These are phyloP conservation scores for Danio albolineatus DNA, from an alignment of 2,797 vertebrate species.

Conservation along the genomic window DNA sequence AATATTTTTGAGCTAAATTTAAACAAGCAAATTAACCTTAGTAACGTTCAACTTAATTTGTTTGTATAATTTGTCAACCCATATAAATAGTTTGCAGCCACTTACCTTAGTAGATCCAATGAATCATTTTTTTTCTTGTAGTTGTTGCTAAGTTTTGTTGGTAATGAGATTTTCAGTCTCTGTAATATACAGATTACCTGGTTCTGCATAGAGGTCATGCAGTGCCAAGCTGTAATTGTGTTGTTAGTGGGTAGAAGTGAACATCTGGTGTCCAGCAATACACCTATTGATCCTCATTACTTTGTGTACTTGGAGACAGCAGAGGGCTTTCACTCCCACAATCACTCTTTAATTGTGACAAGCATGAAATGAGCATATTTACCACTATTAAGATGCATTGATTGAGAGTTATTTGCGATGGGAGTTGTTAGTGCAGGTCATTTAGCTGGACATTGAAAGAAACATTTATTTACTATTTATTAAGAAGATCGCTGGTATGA, in stretches of 20 bases:
- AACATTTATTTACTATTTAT: slow-evolving; percentile 15
- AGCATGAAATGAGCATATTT: slow-evolving; percentile 72
- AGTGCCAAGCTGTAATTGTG: slow-evolving; percentile 29
- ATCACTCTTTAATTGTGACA: slow-evolving; percentile 79
- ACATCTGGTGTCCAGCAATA: slow-evolving; percentile 81
- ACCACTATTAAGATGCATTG: slow-evolving; percentile 74
- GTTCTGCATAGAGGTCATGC: slow-evolving; percentile 13
- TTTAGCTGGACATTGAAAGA: slow-evolving; percentile 63
- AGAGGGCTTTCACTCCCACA: slow-evolving; percentile 81
- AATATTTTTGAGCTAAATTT: no score
- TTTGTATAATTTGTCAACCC: no score
- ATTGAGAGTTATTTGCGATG: slow-evolving; percentile 58
- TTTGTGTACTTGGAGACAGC: slow-evolving; percentile 69
- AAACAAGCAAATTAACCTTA: no score
- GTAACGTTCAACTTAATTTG: no score
- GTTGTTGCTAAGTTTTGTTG: not conserved
- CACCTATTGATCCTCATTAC: slow-evolving; percentile 84
- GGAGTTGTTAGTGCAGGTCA: slow-evolving; percentile 46
- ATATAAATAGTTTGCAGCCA: no score
- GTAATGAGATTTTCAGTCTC: slow-evolving; percentile 2
- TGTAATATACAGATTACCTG: not conserved
- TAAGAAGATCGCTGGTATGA: not conserved
- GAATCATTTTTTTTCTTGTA: no score
- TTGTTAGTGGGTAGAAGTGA: slow-evolving; percentile 59
- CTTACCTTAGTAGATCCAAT: no score